Evolutionary conservation across 2,797 vertebrate species (phyloP).

Genomic region (Oreortyx pictus): DNA sequence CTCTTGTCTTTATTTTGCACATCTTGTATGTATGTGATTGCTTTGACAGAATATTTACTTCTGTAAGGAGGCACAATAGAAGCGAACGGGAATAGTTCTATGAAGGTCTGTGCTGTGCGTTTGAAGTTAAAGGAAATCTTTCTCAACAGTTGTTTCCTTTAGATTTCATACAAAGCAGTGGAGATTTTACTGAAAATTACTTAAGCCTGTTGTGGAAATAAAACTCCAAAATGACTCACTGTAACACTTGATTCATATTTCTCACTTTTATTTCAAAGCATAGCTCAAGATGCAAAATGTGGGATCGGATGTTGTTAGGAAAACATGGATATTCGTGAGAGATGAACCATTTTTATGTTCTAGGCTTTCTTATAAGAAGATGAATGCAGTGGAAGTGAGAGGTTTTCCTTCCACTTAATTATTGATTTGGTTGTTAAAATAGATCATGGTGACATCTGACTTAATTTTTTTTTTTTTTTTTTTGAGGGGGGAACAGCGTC

Average conservation of each 20-base stretch:
- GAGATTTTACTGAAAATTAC: slow-evolving; percentile 17
- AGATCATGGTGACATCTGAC: neutral
- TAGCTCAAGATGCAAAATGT: neutral
- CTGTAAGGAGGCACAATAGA: neutral
- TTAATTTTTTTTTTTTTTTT: neutral
- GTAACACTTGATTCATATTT: neutral
- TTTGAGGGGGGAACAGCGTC: neutral
- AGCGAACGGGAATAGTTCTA: neutral
- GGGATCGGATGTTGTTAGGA: neutral
- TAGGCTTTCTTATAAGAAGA: neutral
- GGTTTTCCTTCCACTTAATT: neutral
- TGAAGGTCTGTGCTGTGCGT: neutral
- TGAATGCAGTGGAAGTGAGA: neutral
- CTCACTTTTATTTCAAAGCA: slow-evolving; percentile 1
- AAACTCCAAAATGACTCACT: neutral
- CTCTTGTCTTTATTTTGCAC: neutral
- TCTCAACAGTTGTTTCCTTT: slow-evolving; percentile 4
- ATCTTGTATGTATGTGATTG: neutral
- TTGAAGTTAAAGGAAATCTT: slow-evolving; percentile 41
- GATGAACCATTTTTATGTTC: neutral
- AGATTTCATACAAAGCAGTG: neutral
- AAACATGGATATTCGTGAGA: neutral
- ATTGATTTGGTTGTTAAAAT: slow-evolving; percentile 6
- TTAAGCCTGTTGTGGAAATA: neutral
- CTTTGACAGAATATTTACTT: slow-evolving; percentile 5